Evolutionary conservation across 2,888 invertebrate genomes (phyloP), one percentile per base, ranked within the genome.

Genomic region (Drosophila basisetae): DNA sequence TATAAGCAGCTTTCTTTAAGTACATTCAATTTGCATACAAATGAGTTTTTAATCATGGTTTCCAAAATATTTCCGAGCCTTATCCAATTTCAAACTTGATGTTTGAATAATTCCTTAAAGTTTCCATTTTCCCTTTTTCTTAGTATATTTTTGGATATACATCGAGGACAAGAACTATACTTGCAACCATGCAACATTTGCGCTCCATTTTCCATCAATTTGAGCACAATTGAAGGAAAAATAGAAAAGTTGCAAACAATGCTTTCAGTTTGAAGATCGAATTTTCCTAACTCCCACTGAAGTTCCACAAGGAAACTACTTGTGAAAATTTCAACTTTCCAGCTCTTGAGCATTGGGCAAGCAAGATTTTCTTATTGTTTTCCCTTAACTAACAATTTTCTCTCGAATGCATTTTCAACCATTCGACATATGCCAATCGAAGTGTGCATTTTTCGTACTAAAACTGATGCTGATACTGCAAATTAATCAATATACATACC

Each of bases 401-500:
- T 68, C 63, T 73, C 58, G 67, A 80, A 59, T 68, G 60, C 50
- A 72, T 63, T 39, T 52, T 76, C 60, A 37, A 58, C 39, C 58
- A 60, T 63, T 54, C 10, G 28, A 47, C 64, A 56, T 56, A 53
- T 30, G 61, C 55, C 73, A 73, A 78, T 73, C 58, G 63, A 41
- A 52, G 64, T 68, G 55, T 78, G 60, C 53, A 41, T 64, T 76
- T 73, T 35, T 25, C 31, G 16, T 62, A 28, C 60, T 18, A 31
- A 37, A 39, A 50, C 33, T 58, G 39, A 58, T 63, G 53, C 37
- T 43, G 53, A 18, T 39, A 35, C 58, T 54, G 54, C 55, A 41
- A 66, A 47, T 68, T 71, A 83, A 84, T 84, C 87, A 75, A 81
- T 86, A 76, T 30, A 47, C 47, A 16, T 22, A 22, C 22, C 22